Conservation (phyloP, 2,113 vertebrate species). For the Sisor rabdophorus region DNA sequence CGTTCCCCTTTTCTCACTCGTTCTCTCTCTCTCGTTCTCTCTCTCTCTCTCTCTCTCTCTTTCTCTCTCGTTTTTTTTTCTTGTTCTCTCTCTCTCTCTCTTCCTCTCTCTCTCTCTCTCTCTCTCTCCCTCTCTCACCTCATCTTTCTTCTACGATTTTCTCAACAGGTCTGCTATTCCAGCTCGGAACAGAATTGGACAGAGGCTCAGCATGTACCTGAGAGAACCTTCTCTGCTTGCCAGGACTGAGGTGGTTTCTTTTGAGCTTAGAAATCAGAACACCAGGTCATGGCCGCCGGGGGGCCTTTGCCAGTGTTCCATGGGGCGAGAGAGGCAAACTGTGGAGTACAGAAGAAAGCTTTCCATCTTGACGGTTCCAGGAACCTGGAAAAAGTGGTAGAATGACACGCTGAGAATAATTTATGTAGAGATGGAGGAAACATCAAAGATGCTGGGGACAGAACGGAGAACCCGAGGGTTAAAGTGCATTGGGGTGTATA, state of each 20-base stretch:
- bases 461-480: background rate
- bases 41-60: too few species aligned
- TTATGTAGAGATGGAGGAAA: background rate
- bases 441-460: background rate
- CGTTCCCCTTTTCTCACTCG: too few species aligned
- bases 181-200: slow-evolving; percentile 4
- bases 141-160: background rate
- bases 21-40: too few species aligned
- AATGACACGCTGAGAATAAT: slow-evolving; percentile 11
- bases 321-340: background rate
- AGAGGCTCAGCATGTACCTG: background rate
- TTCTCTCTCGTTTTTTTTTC: too few species aligned
- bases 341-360: slow-evolving; percentile 2
- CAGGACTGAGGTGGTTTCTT: slow-evolving; percentile 18
- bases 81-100: background rate
- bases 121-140: too few species aligned
- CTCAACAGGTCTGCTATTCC: background rate
- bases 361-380: slow-evolving; percentile 4
- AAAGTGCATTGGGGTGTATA: too few species aligned
- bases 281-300: slow-evolving; percentile 6
- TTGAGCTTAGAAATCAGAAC: slow-evolving; percentile 16
- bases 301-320: slow-evolving; percentile 1
- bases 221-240: background rate
- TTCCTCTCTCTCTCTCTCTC: background rate
- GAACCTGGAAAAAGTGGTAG: slow-evolving; percentile 2